A percentile compares a stretch with the other conserved stretches of the same genome.
phyloP scores from a whole-genome alignment of 2,113 vertebrate species.

The Glaucidium brasilianum region DNA sequence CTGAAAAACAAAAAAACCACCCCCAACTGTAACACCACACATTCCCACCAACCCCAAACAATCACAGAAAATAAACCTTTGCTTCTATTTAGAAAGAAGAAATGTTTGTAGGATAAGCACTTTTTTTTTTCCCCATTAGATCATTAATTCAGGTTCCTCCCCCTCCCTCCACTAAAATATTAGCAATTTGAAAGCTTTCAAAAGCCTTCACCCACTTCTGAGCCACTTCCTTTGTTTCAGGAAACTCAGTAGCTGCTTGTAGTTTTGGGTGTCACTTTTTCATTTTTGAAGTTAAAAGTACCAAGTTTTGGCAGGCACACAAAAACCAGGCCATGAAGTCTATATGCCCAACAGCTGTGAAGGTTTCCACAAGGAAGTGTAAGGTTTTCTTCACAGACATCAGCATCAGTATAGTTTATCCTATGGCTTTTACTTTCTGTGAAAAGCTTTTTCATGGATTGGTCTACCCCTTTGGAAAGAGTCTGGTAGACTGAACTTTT shows the following conservation, averaged over 20 bases:
- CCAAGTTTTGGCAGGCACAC: background rate
- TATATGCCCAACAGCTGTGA: background rate
- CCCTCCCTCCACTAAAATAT: background rate
- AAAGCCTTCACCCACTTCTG: background rate
- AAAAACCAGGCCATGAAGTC: background rate
- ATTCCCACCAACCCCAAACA: no score
- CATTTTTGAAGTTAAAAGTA: background rate
- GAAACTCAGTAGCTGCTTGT: background rate
- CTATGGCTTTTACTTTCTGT: background rate
- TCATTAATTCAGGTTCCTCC: background rate
- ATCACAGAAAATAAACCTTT: background rate
- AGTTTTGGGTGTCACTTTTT: background rate
- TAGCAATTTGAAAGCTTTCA: constrained; percentile 19
- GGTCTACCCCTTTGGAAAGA: background rate
- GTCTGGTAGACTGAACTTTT: background rate
- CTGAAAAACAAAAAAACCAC: background rate
- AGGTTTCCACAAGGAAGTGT: background rate
- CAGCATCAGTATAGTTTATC: background rate
- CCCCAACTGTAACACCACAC: no score
- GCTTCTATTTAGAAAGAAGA: background rate
- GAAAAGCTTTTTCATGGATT: background rate
- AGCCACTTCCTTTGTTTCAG: constrained; percentile 26
- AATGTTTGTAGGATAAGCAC: background rate
- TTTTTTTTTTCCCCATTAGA: background rate
- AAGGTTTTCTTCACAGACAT: background rate